A percentile compares a stretch with the other conserved stretches of the same genome.
phyloP scores from a whole-genome alignment of 2,797 vertebrate genomes.

The Myripristis murdjan region DNA sequence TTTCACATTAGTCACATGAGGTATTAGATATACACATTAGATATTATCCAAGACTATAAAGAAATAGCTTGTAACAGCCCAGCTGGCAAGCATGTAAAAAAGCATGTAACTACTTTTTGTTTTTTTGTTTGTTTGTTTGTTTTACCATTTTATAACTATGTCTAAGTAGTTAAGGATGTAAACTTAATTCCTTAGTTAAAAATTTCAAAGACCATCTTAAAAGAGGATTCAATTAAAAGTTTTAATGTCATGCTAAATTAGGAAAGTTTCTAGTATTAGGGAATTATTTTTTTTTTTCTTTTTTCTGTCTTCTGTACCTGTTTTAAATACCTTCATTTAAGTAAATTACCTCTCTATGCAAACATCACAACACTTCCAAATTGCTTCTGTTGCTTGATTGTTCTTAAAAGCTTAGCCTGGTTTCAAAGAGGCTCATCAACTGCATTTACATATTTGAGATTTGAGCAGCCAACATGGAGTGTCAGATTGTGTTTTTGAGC shows the following conservation, averaged over 20 bases:
- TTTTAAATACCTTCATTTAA: slow-evolving; percentile 24
- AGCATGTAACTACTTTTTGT: background rate
- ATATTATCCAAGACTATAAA: background rate
- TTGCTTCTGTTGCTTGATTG: slow-evolving; percentile 34
- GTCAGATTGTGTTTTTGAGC: slow-evolving; percentile 61
- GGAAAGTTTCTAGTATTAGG: slow-evolving; percentile 20
- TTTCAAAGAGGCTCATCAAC: slow-evolving; percentile 62
- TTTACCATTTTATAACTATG: slow-evolving; percentile 1
- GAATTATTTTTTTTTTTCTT: background rate
- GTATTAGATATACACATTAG: no score
- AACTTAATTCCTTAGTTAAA: background rate
- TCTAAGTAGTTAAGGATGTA: no score
- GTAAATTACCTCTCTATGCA: slow-evolving; percentile 33
- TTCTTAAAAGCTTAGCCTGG: slow-evolving; percentile 59
- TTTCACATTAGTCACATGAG: background rate
- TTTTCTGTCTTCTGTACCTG: slow-evolving; percentile 13
- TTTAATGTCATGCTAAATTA: slow-evolving; percentile 22
- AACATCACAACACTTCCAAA: slow-evolving; percentile 38
- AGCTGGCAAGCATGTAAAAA: background rate
- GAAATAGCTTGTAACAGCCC: background rate
- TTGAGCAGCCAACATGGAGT: slow-evolving; percentile 32
- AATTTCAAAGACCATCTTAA: slow-evolving; percentile 31
- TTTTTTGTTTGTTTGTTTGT: no score
- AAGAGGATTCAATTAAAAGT: slow-evolving; percentile 35
- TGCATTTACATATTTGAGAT: slow-evolving; percentile 71